Base-by-base conservation (phyloP, 2,797 vertebrate species). In the Semotilus atromaculatus region DNA sequence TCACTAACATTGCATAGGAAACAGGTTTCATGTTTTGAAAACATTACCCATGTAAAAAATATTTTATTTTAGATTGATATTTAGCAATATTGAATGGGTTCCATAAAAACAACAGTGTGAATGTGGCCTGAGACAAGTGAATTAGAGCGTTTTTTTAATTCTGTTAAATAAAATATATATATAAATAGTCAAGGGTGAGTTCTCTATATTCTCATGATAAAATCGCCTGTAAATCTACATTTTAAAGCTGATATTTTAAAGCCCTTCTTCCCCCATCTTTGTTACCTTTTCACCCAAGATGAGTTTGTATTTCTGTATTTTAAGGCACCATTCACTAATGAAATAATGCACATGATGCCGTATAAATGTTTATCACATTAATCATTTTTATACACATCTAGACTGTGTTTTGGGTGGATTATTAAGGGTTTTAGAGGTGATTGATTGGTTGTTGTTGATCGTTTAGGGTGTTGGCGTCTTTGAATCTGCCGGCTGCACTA, bases 401-500 rank as follows among this genome's bases (percentile, higher is more conserved):
- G 58, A 60, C 19, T 23, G 29, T 62, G 38, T 29, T 77, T 29
- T 62, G 3, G 14, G 21, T 79, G 4, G 0, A 23, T 66, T 23
- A 67, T 68, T 80, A 19, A 55, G 3, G 8, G 21, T 80, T 83
- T 62, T 82, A 14, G 10, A 10, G 29, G 19, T 80, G 48, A 48
- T 58, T 84, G 36, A 71, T 76, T 68, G 19, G 16, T 36, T 36
- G 4, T 71, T 66, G 4, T 23, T 83, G 40, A 60, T 89, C 75
- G 76, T 3, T 84, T 90, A 99, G 98, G 85, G 97, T 99, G 43
- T 91, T 99, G 93, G 98, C 98, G 4, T 99, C 98, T 53, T 94
- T 99, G 70, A 99, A 99, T 91, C 96, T 99, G 87, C 98, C 98
- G 53, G 98, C 98, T 83, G 98, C 98, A 43, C 95, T 99, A 3